phyloP scores from a whole-genome alignment of 1,140 invertebrate species.

The Orius laevigatus region DNA sequence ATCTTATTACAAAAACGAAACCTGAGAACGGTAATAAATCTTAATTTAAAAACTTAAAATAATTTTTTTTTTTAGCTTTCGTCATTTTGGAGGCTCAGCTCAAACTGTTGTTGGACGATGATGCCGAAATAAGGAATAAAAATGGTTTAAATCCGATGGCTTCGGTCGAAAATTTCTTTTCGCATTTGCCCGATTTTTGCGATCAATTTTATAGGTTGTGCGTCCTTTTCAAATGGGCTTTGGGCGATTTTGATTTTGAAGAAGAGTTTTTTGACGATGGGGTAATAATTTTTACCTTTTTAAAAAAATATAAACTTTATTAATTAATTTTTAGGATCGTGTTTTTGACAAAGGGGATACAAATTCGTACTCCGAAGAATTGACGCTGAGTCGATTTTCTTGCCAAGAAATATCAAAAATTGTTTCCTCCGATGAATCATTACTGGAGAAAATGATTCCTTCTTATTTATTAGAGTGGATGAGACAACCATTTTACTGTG shows the following conservation, averaged over 20 bases:
- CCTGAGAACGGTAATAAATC: too few relatives aligned
- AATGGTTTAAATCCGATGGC: too few relatives aligned
- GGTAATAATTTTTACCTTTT: not conserved
- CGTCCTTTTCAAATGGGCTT: not conserved
- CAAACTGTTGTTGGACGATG: not conserved
- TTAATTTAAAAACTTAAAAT: too few relatives aligned
- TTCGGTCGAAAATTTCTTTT: not conserved
- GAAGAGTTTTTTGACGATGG: not conserved
- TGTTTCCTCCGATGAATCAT: too few relatives aligned
- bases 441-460: too few relatives aligned
- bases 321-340: constrained; percentile 11
- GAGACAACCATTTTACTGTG: too few relatives aligned
- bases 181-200: not conserved
- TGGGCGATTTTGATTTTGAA: not conserved
- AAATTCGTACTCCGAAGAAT: constrained; percentile 15
- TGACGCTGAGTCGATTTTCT: constrained; percentile 5
- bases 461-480: too few relatives aligned
- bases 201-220: not conserved
- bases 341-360: constrained; percentile 15
- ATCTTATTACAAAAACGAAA: too few relatives aligned
- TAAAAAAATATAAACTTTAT: not conserved
- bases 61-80: not conserved
- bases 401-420: too few relatives aligned
- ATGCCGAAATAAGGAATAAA: not conserved
- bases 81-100: not conserved